Base-by-base conservation (phyloP, 2,888 invertebrate genomes). In the Clunio marinus region DNA sequence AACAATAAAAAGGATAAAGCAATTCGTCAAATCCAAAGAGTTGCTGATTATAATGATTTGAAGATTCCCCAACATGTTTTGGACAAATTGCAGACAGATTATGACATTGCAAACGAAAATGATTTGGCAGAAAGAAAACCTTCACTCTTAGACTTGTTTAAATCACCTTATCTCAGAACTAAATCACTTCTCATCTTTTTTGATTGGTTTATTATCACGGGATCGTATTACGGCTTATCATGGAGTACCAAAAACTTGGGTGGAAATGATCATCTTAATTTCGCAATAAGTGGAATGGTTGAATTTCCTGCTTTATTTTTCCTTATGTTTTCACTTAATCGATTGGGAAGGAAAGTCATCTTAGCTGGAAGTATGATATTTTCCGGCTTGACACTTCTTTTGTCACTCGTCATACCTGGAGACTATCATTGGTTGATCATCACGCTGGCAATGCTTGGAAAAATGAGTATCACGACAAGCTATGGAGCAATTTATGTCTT, bases 121-220 rank as follows among this genome's bases (percentile, higher is more conserved):
- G n/a, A n/a, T 55, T 74, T 73, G 45, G 78, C 75, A 70, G 15
- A 28, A 20, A 2, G 10, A 17, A 77, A 80, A 71, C 80, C 83
- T 0, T 81, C 82, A 0, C 77, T 85, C 1, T 78, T 84, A 51
- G 86, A 86, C 75, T 78, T 86, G 13, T 82, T 88, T 71, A 81
- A 81, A 70, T 83, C 86, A 76, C 83, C 86, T 1, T 86, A 85
- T 74, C 78, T 88, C 57, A 80, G 86, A 70, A 83, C 81, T 71
- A 86, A 86, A 73, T 83, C 85, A 37, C 75, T 86, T n/a, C 80
- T 88, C 66, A 83, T 89, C 71, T 88, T 88, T 77, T 88, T 87
- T 75, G 86, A 87, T 75, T 89, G 89, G 89, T 85, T 89, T 75
- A 88, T 88, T 17, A 88, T 87, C 74, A 88, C 88, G 73, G 86